Evolutionary conservation across 2,113 vertebrate species (phyloP).

Genomic region (Melanostigma gelatinosum): DNA sequence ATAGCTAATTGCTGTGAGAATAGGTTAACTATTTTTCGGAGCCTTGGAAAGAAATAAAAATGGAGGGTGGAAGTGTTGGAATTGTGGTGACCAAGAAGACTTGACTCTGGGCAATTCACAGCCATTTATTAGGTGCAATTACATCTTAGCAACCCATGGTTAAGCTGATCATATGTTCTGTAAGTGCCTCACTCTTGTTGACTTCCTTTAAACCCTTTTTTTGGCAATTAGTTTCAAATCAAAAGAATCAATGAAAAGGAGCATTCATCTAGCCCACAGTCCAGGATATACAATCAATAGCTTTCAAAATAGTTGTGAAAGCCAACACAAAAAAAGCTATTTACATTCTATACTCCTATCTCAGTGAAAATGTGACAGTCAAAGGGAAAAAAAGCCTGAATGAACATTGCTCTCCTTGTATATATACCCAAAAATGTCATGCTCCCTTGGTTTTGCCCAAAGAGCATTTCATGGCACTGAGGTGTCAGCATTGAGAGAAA

Average conservation of each 20-base stretch:
- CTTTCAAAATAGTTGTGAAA: slow-evolving; percentile 62
- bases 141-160: slow-evolving; percentile 72
- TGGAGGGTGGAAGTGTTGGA: neutral
- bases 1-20: neutral
- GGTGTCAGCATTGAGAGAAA: slow-evolving; percentile 41
- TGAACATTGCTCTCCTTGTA: slow-evolving; percentile 8
- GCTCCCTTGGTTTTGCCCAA: slow-evolving; percentile 20
- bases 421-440: slow-evolving; percentile 26
- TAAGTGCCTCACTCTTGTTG: slow-evolving; percentile 72
- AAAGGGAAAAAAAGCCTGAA: slow-evolving; percentile 5
- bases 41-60: neutral
- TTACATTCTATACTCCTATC: slow-evolving; percentile 40
- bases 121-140: slow-evolving; percentile 77
- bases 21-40: neutral
- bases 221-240: slow-evolving; percentile 75
- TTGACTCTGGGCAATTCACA: slow-evolving; percentile 58
- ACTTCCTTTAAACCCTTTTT: slow-evolving; percentile 70
- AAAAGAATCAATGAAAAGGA: slow-evolving; percentile 72
- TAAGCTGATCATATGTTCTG: slow-evolving; percentile 76
- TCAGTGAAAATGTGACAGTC: slow-evolving; percentile 15
- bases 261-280: slow-evolving; percentile 43
- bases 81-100: slow-evolving; percentile 56
- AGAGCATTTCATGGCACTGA: slow-evolving; percentile 36
- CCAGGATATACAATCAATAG: slow-evolving; percentile 75
- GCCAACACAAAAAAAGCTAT: slow-evolving; percentile 20